A percentile compares a stretch with the other conserved stretches of the same genome.
Conservation (phyloP, 2,113 vertebrate species). For the Psilopogon haemacephalus region DNA sequence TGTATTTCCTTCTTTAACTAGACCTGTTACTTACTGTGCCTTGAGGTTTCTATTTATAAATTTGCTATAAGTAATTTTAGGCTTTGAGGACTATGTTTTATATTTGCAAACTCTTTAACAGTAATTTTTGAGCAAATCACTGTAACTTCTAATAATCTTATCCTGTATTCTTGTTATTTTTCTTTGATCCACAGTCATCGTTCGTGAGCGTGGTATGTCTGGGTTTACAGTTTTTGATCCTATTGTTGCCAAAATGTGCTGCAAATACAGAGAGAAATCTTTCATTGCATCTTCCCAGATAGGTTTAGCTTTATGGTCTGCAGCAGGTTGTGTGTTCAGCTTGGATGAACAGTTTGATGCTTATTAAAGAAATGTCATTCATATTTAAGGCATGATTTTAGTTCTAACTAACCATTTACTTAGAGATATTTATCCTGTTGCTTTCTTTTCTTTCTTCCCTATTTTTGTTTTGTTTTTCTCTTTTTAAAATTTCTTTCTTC, state of each 20-base stretch:
- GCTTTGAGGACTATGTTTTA: neutral
- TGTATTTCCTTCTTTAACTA: conserved; percentile 11
- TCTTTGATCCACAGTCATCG: conserved; percentile 90
- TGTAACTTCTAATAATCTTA: conserved; percentile 83
- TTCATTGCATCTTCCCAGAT: conserved; percentile 59
- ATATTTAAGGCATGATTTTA: conserved; percentile 71
- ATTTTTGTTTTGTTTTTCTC: neutral
- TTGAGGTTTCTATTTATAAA: conserved; percentile 12
- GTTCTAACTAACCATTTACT: conserved; percentile 56
- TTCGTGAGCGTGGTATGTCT: conserved; percentile 96
- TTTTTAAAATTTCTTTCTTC: neutral
- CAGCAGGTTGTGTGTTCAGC: conserved; percentile 69
- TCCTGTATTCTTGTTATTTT: conserved; percentile 80
- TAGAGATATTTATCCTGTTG: conserved; percentile 53
- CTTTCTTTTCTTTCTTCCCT: neutral
- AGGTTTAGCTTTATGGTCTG: conserved; percentile 66
- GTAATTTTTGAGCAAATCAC: conserved; percentile 29
- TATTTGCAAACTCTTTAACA: conserved; percentile 44
- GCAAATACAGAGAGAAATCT: conserved; percentile 62
- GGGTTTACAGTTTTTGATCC: conserved; percentile 68
- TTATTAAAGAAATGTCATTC: conserved; percentile 60
- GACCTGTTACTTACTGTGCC: neutral
- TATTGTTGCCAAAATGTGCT: conserved; percentile 57
- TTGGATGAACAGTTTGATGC: conserved; percentile 64
- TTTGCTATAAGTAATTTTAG: neutral